Evolutionary conservation across 2,113 vertebrate species (phyloP).

Genomic region (Myrmecobius fasciatus): DNA sequence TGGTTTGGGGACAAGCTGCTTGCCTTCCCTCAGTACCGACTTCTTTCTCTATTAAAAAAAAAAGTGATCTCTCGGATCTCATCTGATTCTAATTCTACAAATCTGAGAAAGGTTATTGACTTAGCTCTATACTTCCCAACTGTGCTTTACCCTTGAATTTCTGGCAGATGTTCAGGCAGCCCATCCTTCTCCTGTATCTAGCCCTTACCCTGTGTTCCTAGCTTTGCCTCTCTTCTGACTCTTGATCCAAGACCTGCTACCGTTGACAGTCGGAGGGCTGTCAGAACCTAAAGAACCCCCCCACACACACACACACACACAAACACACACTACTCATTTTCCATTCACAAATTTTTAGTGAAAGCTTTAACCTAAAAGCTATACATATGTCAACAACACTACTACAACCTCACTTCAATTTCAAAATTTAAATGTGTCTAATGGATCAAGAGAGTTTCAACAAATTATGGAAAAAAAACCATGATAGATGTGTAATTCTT

Average conservation of each 20-base stretch:
- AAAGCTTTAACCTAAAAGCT: not conserved
- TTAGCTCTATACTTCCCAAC: not conserved
- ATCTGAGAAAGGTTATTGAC: not conserved
- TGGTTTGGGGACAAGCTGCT: not conserved
- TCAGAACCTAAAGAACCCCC: not conserved
- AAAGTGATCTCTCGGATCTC: not conserved
- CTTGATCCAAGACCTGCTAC: not conserved
- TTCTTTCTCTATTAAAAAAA: not conserved
- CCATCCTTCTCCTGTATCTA: not conserved
- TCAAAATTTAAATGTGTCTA: constrained; percentile 18
- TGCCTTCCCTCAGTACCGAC: not conserved
- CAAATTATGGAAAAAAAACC: constrained; percentile 1
- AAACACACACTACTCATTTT: too few species aligned
- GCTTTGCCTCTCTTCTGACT: not conserved
- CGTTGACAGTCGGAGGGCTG: not conserved
- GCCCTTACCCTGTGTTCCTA: not conserved
- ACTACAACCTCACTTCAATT: not conserved
- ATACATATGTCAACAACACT: not conserved
- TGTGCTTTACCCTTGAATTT: not conserved
- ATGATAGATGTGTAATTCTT: not conserved
- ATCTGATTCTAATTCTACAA: not conserved
- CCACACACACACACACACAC: too few species aligned
- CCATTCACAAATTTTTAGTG: not conserved
- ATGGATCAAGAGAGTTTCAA: not conserved
- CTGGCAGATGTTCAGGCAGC: not conserved